phyloP scores from a whole-genome alignment of 2,797 vertebrate genomes.

The Macrochelys suwanniensis region DNA sequence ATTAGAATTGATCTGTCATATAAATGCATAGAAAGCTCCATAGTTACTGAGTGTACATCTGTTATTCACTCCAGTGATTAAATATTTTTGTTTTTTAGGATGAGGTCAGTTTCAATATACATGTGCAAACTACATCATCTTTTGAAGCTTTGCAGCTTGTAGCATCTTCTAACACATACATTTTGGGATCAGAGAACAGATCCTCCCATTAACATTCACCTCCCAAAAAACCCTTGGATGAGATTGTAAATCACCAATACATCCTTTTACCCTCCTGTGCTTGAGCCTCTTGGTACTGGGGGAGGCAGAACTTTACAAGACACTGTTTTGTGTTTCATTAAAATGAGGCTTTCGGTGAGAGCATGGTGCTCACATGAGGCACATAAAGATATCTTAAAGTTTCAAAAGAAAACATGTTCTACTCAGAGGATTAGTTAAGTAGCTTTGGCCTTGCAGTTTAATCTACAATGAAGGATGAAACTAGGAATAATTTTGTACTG shows the following conservation, averaged over 20 bases:
- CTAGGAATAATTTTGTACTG: background rate
- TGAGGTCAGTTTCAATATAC: conserved; percentile 15
- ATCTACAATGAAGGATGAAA: background rate
- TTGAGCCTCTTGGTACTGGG: background rate
- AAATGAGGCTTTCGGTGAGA: background rate
- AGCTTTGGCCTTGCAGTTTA: background rate
- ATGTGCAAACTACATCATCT: background rate
- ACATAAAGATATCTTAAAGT: conserved; percentile 9
- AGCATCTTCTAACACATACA: background rate
- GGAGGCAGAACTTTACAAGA: background rate
- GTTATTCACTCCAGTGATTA: conserved; percentile 6
- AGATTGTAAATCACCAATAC: background rate
- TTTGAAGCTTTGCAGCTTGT: conserved; percentile 2
- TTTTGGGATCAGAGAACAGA: background rate
- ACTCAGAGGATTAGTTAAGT: background rate
- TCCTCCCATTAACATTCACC: background rate
- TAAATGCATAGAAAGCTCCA: conserved; percentile 4
- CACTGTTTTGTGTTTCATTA: background rate
- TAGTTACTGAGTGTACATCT: background rate
- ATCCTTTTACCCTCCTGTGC: background rate
- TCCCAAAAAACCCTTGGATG: background rate
- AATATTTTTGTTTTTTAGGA: conserved; percentile 25
- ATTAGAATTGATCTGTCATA: conserved; percentile 53
- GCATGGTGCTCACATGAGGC: background rate
- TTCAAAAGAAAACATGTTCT: background rate